Evolutionary conservation across 2,113 vertebrate genomes (phyloP), one percentile per base, ranked within the genome.

Genomic region (Eurystomus gularis): DNA sequence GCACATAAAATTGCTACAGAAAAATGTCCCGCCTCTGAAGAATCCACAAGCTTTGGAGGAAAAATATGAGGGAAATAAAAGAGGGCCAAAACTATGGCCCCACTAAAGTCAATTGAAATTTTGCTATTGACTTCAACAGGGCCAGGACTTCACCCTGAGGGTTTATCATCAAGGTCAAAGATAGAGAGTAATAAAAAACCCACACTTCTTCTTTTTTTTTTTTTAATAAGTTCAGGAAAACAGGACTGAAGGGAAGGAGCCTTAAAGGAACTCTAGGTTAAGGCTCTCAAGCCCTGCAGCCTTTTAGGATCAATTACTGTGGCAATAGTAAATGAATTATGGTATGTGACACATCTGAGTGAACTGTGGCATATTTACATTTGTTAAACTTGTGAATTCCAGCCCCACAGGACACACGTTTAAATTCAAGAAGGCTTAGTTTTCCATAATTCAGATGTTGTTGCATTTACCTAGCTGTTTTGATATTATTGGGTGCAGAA

Each of bases 281-380:
- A 93, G 15, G 29, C 25, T 91, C 17, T 82, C 54, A 79, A 87
- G 71, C 58, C 44, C 87, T 94, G 71, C 40, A 88, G 75, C 49
- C 20, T 86, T 94, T 86, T 78, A 71, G 48, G 83, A 69, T 94
- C 83, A 94, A 57, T 80, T 95, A 46, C 62, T 91, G 49, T 91
- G 54, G 84, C 58, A 96, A 85, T 29, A 90, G 66, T 46, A 68
- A 89, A 88, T 93, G n/a, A 93, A 95, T 85, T 87, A 71, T 28
- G 52, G 33, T 60, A 93, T 69, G 52, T 95, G 55, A 90, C 61
- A 91, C 25, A 82, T 90, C 12, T 70, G 62, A 94, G 58, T 62
- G 62, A 96, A 80, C 54, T 89, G 46, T 82, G 54, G 40, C 37
- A 77, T 79, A 92, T 75, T 75, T 88, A 88, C 35, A 68, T 91